Evolutionary conservation across 2,888 invertebrate genomes (phyloP).

Genomic region (Ectobius pallidus): DNA sequence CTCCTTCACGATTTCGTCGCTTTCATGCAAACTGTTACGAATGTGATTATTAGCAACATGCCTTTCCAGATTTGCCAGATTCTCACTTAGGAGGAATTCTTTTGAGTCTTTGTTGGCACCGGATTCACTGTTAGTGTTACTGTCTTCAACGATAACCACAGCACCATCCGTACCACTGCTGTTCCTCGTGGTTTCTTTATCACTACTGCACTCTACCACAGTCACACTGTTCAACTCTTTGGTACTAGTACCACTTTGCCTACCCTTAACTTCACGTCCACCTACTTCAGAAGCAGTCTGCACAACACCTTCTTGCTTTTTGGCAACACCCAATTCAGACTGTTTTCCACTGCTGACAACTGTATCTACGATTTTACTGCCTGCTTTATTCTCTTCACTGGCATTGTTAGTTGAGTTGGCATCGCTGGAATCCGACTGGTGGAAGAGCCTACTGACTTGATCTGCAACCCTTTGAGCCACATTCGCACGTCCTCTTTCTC

Average conservation of each 20-base stretch:
- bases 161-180: neutral
- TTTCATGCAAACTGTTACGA: slow-evolving; percentile 9
- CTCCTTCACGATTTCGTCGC: slow-evolving; percentile 13
- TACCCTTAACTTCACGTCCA: neutral
- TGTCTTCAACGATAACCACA: slow-evolving; percentile 51
- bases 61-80: slow-evolving; percentile 49
- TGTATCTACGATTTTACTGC: neutral
- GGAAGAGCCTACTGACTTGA: slow-evolving; percentile 63
- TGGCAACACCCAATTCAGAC: slow-evolving; percentile 20
- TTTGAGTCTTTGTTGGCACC: slow-evolving; percentile 44
- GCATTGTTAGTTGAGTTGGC: neutral
- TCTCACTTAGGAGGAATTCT: slow-evolving; percentile 54
- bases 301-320: slow-evolving; percentile 9
- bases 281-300: slow-evolving; percentile 1
- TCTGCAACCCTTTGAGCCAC: slow-evolving; percentile 75
- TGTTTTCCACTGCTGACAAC: neutral
- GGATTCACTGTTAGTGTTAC: slow-evolving; percentile 50
- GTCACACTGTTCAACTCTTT: neutral
- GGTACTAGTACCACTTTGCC: neutral
- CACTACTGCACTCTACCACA: neutral
- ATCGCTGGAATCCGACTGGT: slow-evolving; percentile 50
- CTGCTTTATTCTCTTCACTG: neutral
- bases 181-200: neutral
- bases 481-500: slow-evolving; percentile 71
- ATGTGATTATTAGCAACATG: slow-evolving; percentile 37